Evolutionary conservation across 1,140 invertebrate species (phyloP), one percentile per base, ranked within the genome.

Genomic region (Vanessa atalanta): DNA sequence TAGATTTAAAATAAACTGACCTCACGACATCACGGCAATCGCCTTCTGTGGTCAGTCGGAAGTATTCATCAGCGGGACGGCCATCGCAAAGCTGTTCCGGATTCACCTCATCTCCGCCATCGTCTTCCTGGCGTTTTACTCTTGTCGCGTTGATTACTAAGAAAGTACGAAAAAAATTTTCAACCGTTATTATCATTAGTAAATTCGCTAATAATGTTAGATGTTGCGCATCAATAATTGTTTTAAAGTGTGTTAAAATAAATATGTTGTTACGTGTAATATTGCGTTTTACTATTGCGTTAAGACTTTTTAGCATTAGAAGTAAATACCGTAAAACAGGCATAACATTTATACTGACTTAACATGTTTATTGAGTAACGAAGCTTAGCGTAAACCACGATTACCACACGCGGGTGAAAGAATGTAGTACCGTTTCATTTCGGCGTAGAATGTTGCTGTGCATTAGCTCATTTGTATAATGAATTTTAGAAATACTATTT

Each of bases 21-120:
- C 97, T 97, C 84, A 98, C 97, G 73, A 98, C 97, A 92, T 98
- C 97, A 79, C 97, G 95, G 91, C 97, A 98, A 90, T 98, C 97
- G 73, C 96, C 96, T 57, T 97, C 96, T 26, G 95, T 95, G 70
- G 95, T 95, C 80, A 98, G 93, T 70, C 97, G 95, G 94, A 98
- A 98, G 93, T 98, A 98, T 89, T 98, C 97, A 83, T 98, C 97
- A 23, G 96, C 96, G 3, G 97, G 96, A 83, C 97, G 94, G 81
- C 96, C 96, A 75, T 96, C 95, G 87, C 97, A 98, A 15, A 98
- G 94, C 89, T 98, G 96, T 84, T 98, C 97, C 15, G 97, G 94
- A 81, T 95, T 96, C 67, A 95, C 93, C 51, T 96, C 96, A 16
- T 94, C 94, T 23, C 94, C 94, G 64, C 95, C 95, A 15, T 84